These are phyloP conservation scores for Babyrousa celebensis DNA, from an alignment of 2,797 vertebrate species.

Conservation along the genomic window DNA sequence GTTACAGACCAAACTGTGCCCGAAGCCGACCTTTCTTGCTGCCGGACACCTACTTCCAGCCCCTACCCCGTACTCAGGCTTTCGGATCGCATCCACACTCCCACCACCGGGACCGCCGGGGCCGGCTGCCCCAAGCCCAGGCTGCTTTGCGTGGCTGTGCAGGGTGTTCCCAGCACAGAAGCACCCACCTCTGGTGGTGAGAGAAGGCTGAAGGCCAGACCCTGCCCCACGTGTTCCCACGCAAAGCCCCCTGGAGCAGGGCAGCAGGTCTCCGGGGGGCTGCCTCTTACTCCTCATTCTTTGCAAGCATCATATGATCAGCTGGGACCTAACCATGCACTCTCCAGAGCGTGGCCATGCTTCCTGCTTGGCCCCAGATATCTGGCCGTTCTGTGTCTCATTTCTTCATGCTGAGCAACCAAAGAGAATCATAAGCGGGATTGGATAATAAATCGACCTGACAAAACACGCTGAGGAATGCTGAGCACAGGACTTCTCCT, in stretches of 20 bases:
- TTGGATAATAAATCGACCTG: background rate
- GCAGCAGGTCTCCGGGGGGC: fast-evolving
- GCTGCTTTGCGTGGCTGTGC: background rate
- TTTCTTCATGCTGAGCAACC: background rate
- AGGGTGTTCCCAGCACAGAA: background rate
- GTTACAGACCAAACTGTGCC: background rate
- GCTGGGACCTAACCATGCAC: background rate
- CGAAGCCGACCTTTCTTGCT: background rate
- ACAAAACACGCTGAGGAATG: background rate
- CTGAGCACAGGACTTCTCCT: background rate
- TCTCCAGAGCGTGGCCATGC: background rate
- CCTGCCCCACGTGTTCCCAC: background rate
- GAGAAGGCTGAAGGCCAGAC: background rate
- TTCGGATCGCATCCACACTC: background rate
- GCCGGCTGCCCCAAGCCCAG: no score
- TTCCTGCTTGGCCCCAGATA: background rate
- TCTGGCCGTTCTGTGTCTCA: background rate
- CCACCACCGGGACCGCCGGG: fast-evolving
- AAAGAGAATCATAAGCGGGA: background rate
- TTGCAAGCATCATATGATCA: background rate
- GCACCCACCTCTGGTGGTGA: background rate
- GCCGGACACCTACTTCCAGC: background rate
- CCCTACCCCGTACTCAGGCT: fast-evolving
- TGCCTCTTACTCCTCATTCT: background rate
- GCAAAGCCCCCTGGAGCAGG: background rate